These are phyloP conservation scores for Habropoda laboriosa DNA, from an alignment of 1,140 invertebrate species.

Conservation along the genomic window DNA sequence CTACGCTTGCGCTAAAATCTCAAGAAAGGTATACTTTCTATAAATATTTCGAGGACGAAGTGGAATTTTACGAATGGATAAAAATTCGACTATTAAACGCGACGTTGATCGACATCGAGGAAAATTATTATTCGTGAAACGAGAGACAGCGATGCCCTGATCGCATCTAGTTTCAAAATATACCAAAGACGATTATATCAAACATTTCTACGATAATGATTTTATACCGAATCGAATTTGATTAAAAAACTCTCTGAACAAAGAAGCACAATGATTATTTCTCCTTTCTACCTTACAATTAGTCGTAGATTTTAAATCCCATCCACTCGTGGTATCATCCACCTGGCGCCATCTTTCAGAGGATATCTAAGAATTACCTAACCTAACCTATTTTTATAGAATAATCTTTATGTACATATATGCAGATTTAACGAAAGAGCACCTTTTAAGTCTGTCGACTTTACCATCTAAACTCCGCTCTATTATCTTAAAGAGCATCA, in stretches of 20 bases:
- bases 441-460: too few relatives aligned
- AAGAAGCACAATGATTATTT: neutral
- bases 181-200: constrained; percentile 27
- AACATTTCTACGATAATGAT: neutral
- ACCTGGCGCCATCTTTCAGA: too few relatives aligned
- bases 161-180: neutral
- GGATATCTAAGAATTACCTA: too few relatives aligned
- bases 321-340: too few relatives aligned
- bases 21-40: constrained; percentile 69
- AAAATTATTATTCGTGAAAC: too few relatives aligned
- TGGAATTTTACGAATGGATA: constrained; percentile 85
- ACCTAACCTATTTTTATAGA: too few relatives aligned
- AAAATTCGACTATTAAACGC: constrained; percentile 82
- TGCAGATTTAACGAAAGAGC: too few relatives aligned
- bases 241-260: neutral
- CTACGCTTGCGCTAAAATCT: constrained; percentile 43
- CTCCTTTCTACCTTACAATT: neutral
- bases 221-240: neutral
- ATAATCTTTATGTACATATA: too few relatives aligned
- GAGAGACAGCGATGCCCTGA: neutral
- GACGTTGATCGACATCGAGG: constrained; percentile 66
- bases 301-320: too few relatives aligned
- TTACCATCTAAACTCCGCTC: too few relatives aligned
- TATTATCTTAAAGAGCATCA: too few relatives aligned
- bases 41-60: constrained; percentile 81